These are phyloP conservation scores for Hetaerina titia DNA, from an alignment of 2,888 invertebrate species.

Conservation along the genomic window DNA sequence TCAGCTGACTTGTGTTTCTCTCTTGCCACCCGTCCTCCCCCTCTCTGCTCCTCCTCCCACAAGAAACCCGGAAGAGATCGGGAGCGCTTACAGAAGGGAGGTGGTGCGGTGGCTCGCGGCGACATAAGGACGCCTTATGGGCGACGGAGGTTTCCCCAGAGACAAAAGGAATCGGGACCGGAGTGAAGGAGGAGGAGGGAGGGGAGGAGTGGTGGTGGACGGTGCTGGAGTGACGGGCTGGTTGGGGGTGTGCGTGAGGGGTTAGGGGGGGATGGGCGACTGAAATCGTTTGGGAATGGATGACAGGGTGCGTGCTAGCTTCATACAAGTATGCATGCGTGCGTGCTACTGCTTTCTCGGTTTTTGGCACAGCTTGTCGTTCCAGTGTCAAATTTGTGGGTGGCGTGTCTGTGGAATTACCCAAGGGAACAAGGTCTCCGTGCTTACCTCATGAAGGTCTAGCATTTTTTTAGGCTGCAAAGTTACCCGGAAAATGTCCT, in stretches of 20 bases:
- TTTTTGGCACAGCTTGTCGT: neutral
- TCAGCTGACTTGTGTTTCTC: neutral
- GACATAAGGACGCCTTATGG: constrained; percentile 49
- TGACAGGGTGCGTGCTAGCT: neutral
- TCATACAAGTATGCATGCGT: neutral
- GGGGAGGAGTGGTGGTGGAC: neutral
- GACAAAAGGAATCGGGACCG: neutral
- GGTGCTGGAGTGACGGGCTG: neutral
- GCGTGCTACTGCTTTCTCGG: neutral
- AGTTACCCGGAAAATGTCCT: too few relatives aligned
- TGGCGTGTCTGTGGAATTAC: neutral
- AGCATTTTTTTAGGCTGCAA: too few relatives aligned
- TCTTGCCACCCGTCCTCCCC: neutral
- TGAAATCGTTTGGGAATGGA: neutral
- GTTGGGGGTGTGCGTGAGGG: neutral
- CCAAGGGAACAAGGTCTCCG: neutral
- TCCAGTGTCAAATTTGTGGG: neutral
- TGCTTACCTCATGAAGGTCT: too few relatives aligned
- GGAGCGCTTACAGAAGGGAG: neutral
- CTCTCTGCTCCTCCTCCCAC: neutral
- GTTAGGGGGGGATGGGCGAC: neutral
- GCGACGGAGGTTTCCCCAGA: constrained; percentile 27
- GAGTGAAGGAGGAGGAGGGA: neutral
- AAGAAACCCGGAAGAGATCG: neutral
- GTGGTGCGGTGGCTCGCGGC: neutral